Base-by-base conservation (phyloP, 2,888 invertebrate genomes). In the Silvanus unidentatus region DNA sequence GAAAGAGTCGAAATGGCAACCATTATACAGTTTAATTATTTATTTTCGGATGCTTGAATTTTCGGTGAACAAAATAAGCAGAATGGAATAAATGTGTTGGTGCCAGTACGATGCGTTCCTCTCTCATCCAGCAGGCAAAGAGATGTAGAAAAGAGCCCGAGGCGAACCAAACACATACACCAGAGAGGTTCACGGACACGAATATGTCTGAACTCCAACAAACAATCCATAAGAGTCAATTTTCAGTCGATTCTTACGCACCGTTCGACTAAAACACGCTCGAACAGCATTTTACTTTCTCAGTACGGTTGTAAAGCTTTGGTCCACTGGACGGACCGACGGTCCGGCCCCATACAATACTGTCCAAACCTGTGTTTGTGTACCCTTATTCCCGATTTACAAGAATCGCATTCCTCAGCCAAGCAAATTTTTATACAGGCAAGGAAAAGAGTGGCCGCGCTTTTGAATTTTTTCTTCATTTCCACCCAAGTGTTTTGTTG, bases 171-270 rank as follows among this genome's bases (percentile, higher is more conserved):
- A 22, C 8, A 22, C 22, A 22, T 22, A 22, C 42, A 41, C 29
- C 42, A 43, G 44, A 52, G 53, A 56, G 58, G 60, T 60, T 60
- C 60, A 60, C 52, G 60, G 60, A 60, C 60, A 54, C 38, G 22
- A 15, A n/a, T n/a, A 9, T 43, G 49, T 40, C 35, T 44, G 38
- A 28, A 42, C 45, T 44, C 53, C 53, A 46, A 52, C 45, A 42
- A 43, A 48, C 30, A 30, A 37, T 40, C 50, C 39, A 43, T 55
- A 60, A 59, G 58, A 54, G 48, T 48, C 45, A 58, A 47, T 52
- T 53, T 60, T 48, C 39, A 42, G 44, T 13, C 16, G 46, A 37
- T 47, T 39, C 30, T 40, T 44, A 37, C 37, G 37, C 37, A 37
- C 16, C 15, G 37, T 37, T 54, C 56, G 55, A 45, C 56, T 46